These are phyloP conservation scores for Euphysa ruthae DNA, from an alignment of 30 jellyfish, hydroid and myxozoan genomes.

Conservation along the genomic window DNA sequence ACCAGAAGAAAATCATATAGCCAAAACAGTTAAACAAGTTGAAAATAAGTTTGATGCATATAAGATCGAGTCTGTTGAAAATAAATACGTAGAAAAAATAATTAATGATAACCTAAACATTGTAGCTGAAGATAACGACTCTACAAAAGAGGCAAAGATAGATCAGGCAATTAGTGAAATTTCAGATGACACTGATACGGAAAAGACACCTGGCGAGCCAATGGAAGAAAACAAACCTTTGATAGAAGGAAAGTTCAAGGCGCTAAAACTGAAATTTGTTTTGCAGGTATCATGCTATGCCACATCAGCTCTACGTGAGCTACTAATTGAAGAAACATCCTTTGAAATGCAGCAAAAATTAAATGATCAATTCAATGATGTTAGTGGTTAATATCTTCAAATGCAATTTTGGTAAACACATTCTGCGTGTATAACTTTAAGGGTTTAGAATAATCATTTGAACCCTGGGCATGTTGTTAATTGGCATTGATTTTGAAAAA, in stretches of 20 bases:
- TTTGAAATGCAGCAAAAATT: constrained; percentile 6
- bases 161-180: too few relatives aligned
- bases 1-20: too few relatives aligned
- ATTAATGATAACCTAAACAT: background rate
- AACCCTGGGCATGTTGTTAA: too few relatives aligned
- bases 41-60: background rate
- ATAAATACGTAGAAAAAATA: background rate
- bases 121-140: background rate
- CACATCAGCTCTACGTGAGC: constrained; percentile 81
- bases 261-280: constrained; percentile 51
- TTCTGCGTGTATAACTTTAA: too few relatives aligned
- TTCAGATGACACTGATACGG: too few relatives aligned
- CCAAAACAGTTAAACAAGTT: background rate
- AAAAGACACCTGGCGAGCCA: background rate
- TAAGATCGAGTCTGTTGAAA: background rate
- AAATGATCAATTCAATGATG: constrained; percentile 7
- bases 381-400: too few relatives aligned
- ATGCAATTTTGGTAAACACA: too few relatives aligned
- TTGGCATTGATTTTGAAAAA: too few relatives aligned
- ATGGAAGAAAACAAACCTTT: background rate
- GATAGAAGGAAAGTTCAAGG: constrained; percentile 48
- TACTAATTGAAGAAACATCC: constrained; percentile 27
- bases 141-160: too few relatives aligned
- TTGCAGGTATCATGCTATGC: constrained; percentile 94
- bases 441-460: too few relatives aligned